Base-by-base conservation (phyloP, 2,113 vertebrate species). In the Bucco capensis region DNA sequence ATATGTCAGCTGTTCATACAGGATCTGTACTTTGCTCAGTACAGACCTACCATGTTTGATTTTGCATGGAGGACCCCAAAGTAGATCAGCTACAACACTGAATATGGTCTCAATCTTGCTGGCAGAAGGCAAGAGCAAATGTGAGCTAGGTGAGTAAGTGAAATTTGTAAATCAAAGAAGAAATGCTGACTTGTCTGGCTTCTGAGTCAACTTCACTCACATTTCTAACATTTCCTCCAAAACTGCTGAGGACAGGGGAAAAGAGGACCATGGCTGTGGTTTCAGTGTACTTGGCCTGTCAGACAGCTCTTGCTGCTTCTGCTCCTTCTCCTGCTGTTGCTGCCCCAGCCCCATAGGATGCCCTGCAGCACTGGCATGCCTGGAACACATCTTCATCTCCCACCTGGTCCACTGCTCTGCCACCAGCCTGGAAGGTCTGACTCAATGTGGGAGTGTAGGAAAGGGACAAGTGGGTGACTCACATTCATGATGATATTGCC, bases 101-200 rank as follows among this genome's bases (percentile, higher is more conserved):
- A 73, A 25, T 5, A 57, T 5, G 37, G 75, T 38, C 69, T 84
- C 51, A 81, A 57, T 56, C 51, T 78, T 60, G 21, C 70, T 86
- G 66, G 81, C 54, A 90, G 80, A 86, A 83, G n/a, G 64, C 49
- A 80, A 50, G 14, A 78, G 73, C 49, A 92, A 90, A 81, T 54
- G 58, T 2, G 19, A 92, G 70, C 57, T 49, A 69, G 83, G 81
- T 50, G 61, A 78, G 42, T 47, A 44, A 67, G 61, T 60, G 70
- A 87, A 69, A 90, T 57, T 75, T 84, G 84, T 28, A 82, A 70
- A 81, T 78, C 81, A 61, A 44, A 69, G 73, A 69, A 90, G 78
- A 93, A 95, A 84, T 42, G 84, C 81, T 93, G 93, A 79, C 28
- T 88, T 50, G 46, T 90, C 84, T 72, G 77, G 73, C 49, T 86